Percentiles rank a stretch among this genome's conserved stretches.
Conservation (phyloP, 2,113 vertebrate species). For the Daubentonia madagascariensis region DNA sequence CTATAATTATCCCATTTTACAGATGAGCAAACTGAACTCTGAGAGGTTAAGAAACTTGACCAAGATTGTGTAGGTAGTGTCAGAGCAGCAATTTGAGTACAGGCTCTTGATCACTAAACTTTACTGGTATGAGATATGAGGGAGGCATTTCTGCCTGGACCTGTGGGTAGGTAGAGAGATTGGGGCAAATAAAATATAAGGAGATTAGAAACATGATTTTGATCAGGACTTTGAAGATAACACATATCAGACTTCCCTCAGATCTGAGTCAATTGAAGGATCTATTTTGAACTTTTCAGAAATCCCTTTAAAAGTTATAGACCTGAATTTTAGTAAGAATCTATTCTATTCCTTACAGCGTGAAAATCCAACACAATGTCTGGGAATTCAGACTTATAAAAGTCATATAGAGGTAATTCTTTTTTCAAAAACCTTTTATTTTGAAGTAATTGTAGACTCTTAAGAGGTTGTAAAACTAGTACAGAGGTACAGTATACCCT, state of each 20-base stretch:
- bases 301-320: neutral
- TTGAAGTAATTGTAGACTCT: conserved; percentile 1
- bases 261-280: neutral
- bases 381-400: conserved; percentile 58
- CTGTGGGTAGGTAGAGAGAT: neutral
- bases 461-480: conserved; percentile 39
- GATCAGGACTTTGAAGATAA: neutral
- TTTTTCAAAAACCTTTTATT: conserved; percentile 16
- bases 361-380: conserved; percentile 17
- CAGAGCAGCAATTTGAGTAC: neutral
- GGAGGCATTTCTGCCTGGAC: neutral
- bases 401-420: neutral
- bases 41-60: neutral
- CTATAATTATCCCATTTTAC: neutral
- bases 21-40: conserved; percentile 8
- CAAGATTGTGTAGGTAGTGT: neutral
- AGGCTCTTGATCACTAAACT: neutral
- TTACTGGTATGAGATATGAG: neutral
- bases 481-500: neutral
- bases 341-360: neutral
- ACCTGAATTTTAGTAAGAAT: conserved; percentile 29
- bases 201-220: neutral
- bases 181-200: neutral
- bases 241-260: neutral
- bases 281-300: neutral